Conservation (phyloP, 2,888 invertebrate genomes). For the Temnothorax ravouxi region DNA sequence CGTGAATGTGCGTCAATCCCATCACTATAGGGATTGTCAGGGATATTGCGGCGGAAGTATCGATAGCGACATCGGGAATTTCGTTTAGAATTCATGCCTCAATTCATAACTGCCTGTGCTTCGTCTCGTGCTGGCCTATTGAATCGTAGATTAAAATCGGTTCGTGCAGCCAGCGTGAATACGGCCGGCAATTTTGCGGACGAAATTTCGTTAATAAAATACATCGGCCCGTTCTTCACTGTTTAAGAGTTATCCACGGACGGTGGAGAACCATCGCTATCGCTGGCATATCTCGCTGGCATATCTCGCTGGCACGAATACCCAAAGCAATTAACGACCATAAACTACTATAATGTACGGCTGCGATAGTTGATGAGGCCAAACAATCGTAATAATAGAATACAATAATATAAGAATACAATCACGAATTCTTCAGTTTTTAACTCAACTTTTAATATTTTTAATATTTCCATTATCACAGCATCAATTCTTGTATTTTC, state of each 20-base stretch:
- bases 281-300: not conserved
- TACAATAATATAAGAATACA: not conserved
- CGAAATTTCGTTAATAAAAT: conserved; percentile 52
- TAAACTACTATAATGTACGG: conserved; percentile 15
- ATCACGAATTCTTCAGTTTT: not conserved
- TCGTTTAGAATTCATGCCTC: conserved; percentile 67
- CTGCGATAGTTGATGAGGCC: not conserved
- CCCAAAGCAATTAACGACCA: conserved; percentile 14
- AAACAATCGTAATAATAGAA: not conserved
- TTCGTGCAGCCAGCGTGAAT: not conserved
- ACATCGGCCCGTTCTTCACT: conserved; percentile 40
- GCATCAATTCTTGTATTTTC: not conserved
- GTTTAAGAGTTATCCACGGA: conserved; percentile 28
- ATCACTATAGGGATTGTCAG: not conserved
- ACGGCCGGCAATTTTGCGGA: conserved; percentile 47
- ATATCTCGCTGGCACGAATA: not conserved
- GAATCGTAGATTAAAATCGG: conserved; percentile 56
- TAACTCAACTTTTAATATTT: not conserved
- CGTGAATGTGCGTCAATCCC: not conserved
- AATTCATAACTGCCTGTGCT: conserved; percentile 55
- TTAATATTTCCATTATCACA: not conserved
- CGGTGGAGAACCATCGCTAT: conserved; percentile 20
- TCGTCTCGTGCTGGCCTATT: conserved; percentile 41
- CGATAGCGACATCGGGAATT: conserved; percentile 55
- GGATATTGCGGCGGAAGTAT: conserved; percentile 30